Base-by-base conservation (phyloP, 2,888 invertebrate species). In the Xanthorhoe spadicearia region DNA sequence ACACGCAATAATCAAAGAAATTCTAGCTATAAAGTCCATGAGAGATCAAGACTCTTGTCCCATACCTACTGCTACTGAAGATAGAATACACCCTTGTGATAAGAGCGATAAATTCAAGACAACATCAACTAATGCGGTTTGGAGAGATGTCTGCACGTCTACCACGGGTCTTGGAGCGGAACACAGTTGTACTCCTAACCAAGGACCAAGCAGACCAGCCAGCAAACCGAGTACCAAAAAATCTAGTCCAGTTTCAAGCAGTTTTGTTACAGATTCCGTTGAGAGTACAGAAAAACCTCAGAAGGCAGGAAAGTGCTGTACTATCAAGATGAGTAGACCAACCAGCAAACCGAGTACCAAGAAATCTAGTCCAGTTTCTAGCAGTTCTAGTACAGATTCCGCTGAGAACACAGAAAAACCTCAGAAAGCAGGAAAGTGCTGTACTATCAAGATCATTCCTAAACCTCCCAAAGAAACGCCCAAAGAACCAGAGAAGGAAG, bases 141-240 rank as follows among this genome's bases (percentile, higher is more conserved):
- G 69, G 68, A 64, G 70, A 53, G 73, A 75, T 48, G 55, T 7
- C 13, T 60, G 54, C n/a, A 70, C 70, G 9, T 76, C 73, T 2
- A 71, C 68, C 0, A 62, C 69, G n/a, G 68, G 66, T 56, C 59
- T 76, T 17, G 32, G 38, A 0, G 28, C n/a, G 0, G 46, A 52
- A 32, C 55, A 52, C 9, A 55, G 51, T 15, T 13, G 46, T n/a
- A 19, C 57, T 8, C 19, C 52, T 6, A 58, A 53, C 23, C 53
- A 6, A 3, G 17, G 19, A 17, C 35, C 64, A n/a, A 64, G 64
- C 38, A 48, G 15, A 53, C 5, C 17, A 6, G 9, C 46, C 9
- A 46, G 52, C 15, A 53, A n/a, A 53, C 6, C 13, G 5, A 8
- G 17, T 15, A 46, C 46, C 18, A 48, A 9, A 15, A 49, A 49